Conservation (phyloP, 2,797 vertebrate species). For the Cuniculus paca region DNA sequence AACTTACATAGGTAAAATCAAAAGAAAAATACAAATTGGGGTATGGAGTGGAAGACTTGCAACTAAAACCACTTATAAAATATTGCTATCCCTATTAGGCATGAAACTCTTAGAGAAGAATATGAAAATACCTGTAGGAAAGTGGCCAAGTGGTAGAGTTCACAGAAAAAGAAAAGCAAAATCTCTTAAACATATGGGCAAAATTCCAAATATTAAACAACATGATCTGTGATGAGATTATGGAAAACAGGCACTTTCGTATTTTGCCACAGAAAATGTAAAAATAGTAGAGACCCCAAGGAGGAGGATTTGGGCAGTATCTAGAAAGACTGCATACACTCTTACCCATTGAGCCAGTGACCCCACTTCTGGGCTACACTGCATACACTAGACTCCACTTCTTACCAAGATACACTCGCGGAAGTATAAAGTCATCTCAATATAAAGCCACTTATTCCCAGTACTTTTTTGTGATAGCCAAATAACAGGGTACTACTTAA, state of each 20-base stretch:
- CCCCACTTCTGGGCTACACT: background rate
- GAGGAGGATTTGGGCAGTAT: background rate
- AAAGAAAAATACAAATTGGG: conserved; percentile 21
- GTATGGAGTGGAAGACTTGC: background rate
- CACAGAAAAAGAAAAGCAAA: conserved; percentile 45
- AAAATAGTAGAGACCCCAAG: background rate
- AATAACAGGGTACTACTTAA: background rate
- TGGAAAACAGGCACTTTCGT: background rate
- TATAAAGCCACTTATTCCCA: background rate
- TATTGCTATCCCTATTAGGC: background rate
- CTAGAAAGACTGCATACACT: background rate
- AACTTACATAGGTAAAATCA: conserved; percentile 15
- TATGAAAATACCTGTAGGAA: background rate
- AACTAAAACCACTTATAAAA: background rate
- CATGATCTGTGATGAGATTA: background rate
- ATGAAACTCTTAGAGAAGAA: background rate
- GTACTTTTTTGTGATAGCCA: background rate
- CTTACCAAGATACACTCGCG: background rate
- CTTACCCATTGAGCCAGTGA: background rate
- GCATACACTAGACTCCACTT: background rate
- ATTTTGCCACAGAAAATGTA: background rate
- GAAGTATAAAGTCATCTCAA: background rate
- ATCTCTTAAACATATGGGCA: background rate
- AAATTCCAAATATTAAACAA: conserved; percentile 27
- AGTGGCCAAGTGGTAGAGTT: background rate